Conservation (phyloP, 2,797 vertebrate genomes). For the Threskiornis aethiopicus region DNA sequence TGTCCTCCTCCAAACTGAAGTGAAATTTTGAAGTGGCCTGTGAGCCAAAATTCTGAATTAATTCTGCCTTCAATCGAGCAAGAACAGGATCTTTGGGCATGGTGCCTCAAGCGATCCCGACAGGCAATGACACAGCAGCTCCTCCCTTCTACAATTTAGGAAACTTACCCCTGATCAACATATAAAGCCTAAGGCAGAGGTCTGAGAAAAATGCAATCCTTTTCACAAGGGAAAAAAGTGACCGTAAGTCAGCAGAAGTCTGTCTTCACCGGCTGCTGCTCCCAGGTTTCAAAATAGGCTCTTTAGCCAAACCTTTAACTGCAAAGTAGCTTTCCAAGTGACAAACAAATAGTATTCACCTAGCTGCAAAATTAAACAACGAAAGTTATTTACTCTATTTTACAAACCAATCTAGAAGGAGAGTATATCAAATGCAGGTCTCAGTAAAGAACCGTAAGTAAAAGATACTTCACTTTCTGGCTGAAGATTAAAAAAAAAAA, state of each 20-base stretch:
- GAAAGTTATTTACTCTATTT: background rate
- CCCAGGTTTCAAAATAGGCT: background rate
- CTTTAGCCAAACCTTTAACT: background rate
- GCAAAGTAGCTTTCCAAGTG: background rate
- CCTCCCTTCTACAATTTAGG: background rate
- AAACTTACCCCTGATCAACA: rapidly evolving
- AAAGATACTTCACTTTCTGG: conserved; percentile 17
- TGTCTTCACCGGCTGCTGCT: background rate
- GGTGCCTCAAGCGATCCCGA: background rate
- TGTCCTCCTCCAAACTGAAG: background rate
- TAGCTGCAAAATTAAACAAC: background rate
- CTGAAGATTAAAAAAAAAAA: background rate
- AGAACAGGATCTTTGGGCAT: background rate
- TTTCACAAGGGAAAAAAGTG: background rate
- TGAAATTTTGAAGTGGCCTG: background rate
- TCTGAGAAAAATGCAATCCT: background rate
- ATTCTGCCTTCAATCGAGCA: background rate
- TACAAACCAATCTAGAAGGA: background rate
- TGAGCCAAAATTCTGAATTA: background rate
- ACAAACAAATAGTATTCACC: background rate
- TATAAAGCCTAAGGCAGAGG: background rate
- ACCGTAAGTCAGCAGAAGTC: background rate
- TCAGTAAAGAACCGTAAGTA: background rate
- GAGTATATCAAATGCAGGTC: background rate
- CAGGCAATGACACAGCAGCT: background rate